Conservation (phyloP, 2,888 invertebrate genomes). For the Pocota personata region DNA sequence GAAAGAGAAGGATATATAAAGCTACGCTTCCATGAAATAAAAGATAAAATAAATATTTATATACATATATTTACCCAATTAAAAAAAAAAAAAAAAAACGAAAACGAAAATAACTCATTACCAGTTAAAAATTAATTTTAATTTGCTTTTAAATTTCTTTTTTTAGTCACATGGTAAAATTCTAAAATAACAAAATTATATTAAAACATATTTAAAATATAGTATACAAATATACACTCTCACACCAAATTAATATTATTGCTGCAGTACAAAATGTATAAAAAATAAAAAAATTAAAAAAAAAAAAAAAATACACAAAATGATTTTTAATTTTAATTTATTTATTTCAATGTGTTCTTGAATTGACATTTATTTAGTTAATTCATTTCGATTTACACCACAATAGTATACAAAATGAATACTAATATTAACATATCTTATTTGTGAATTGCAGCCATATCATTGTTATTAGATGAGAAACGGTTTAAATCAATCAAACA, state of each 20-base stretch:
- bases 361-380: constrained; percentile 7
- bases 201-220: constrained; percentile 46
- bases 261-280: constrained; percentile 71
- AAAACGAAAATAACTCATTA: constrained; percentile 33
- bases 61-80: constrained; percentile 67
- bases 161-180: constrained; percentile 46
- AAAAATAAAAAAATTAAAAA: not conserved
- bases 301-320: not conserved
- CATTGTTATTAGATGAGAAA: constrained; percentile 71
- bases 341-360: not conserved
- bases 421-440: constrained; percentile 71
- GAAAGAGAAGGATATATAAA: constrained; percentile 56
- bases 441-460: constrained; percentile 74
- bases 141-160: constrained; percentile 46
- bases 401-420: constrained; percentile 54
- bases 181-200: constrained; percentile 49
- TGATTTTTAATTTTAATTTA: not conserved
- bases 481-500: constrained; percentile 26
- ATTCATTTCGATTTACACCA: constrained; percentile 10
- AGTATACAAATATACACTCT: constrained; percentile 64
- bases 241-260: constrained; percentile 61
- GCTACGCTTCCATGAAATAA: constrained; percentile 71
- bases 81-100: constrained; percentile 29
- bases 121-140: constrained; percentile 17
- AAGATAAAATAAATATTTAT: constrained; percentile 64